Evolutionary conservation across 2,113 vertebrate genomes (phyloP).

Genomic region (Struthio camelus): DNA sequence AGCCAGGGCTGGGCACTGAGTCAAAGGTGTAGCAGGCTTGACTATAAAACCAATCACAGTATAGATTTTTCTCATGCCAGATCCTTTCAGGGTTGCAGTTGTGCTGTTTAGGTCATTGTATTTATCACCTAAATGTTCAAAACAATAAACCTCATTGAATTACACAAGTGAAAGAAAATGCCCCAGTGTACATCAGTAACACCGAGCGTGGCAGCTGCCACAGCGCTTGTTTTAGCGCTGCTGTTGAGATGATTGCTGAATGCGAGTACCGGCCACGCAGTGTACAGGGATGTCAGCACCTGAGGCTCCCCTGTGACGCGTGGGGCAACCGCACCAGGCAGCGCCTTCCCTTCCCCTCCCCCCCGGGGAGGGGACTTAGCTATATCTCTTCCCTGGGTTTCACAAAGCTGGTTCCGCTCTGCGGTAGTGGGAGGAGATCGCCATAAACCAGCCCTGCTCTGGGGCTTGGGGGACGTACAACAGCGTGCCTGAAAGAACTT

Average conservation of each 20-base stretch:
- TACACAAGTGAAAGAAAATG: neutral
- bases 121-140: neutral
- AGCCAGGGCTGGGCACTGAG: neutral
- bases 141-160: neutral
- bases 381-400: neutral
- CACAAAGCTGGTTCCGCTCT: neutral
- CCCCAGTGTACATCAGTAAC: neutral
- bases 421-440: neutral
- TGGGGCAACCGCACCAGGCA: neutral
- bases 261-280: neutral
- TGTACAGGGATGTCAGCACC: accelerated
- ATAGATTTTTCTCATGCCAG: neutral
- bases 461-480: accelerated
- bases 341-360: no score
- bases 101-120: neutral
- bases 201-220: neutral
- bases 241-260: neutral
- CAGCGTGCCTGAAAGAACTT: neutral
- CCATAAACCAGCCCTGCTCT: neutral
- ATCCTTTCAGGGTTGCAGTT: neutral
- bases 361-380: neutral
- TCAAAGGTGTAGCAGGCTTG: neutral
- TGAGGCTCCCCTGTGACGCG: neutral
- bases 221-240: neutral
- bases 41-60: neutral